A percentile compares a stretch with the other conserved stretches of the same genome.
These are phyloP conservation scores for Parascotia fuliginaria DNA, from an alignment of 2,888 invertebrate genomes.

Conservation along the genomic window DNA sequence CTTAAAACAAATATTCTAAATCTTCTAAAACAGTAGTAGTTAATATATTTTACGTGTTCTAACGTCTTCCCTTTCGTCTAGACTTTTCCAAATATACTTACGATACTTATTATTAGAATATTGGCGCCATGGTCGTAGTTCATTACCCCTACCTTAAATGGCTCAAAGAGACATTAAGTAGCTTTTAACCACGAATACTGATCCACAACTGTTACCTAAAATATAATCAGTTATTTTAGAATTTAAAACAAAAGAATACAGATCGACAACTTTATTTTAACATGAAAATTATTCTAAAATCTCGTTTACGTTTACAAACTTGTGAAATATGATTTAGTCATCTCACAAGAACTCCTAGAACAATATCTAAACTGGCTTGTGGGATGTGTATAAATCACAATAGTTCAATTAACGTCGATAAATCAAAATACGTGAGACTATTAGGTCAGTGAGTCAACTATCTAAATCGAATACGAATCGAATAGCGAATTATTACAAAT, in stretches of 20 bases:
- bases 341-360: no score
- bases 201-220: no score
- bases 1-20: no score
- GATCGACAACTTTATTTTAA: no score
- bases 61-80: background rate
- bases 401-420: constrained; percentile 41
- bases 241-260: no score
- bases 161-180: background rate
- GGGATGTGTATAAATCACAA: constrained; percentile 31
- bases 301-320: no score
- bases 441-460: constrained; percentile 56
- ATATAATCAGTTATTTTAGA: no score
- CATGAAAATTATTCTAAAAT: no score
- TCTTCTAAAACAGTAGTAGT: no score
- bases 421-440: constrained; percentile 48
- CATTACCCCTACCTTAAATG: background rate
- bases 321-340: constrained; percentile 1
- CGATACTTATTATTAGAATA: background rate
- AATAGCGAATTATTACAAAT: constrained; percentile 27
- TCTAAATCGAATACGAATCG: constrained; percentile 44
- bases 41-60: no score
- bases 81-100: constrained; percentile 1
- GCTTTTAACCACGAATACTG: no score
- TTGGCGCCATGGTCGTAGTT: background rate
- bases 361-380: constrained; percentile 14